phyloP scores from a whole-genome alignment of 2,113 vertebrate genomes.

The Sterna hirundo region DNA sequence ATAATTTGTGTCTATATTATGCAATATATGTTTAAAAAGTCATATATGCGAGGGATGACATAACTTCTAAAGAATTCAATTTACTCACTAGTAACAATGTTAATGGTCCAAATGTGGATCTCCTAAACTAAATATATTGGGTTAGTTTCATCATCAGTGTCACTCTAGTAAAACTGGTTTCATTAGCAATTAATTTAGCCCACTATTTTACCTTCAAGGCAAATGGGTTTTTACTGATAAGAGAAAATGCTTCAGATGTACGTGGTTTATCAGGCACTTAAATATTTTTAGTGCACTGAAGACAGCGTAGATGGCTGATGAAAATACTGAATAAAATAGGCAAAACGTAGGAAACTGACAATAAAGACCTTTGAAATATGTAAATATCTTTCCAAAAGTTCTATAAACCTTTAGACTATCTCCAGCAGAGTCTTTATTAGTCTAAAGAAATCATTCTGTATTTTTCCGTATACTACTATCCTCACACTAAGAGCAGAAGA shows the following conservation, averaged over 20 bases:
- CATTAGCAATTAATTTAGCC: conserved; percentile 13
- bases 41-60: neutral
- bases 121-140: neutral
- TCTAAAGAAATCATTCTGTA: neutral
- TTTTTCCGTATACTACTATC: neutral
- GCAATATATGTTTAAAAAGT: neutral
- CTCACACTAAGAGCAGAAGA: neutral
- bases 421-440: neutral
- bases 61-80: neutral
- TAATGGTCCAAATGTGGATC: neutral
- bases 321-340: conserved; percentile 19
- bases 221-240: conserved; percentile 7
- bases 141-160: neutral
- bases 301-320: neutral
- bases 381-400: conserved; percentile 22
- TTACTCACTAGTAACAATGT: neutral
- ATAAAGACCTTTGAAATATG: neutral
- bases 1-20: neutral
- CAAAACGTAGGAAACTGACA: conserved; percentile 12
- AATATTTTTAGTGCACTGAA: conserved; percentile 2
- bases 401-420: neutral
- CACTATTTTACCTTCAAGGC: neutral
- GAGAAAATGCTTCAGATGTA: neutral
- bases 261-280: neutral
- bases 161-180: neutral